Base-by-base conservation (phyloP, 2,113 vertebrate species). In the Semnopithecus entellus region DNA sequence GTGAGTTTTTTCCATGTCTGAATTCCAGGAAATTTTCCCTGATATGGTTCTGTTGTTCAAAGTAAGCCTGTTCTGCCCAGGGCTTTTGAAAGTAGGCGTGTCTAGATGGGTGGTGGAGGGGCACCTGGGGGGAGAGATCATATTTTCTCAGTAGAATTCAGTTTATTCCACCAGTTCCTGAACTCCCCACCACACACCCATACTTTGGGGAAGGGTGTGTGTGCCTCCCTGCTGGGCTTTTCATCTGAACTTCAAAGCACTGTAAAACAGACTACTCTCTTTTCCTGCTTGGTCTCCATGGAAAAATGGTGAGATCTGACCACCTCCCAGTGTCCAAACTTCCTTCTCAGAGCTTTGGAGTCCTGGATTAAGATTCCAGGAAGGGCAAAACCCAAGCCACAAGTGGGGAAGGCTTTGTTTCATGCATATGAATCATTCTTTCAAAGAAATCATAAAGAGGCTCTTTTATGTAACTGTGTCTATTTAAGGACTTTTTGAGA, bases 1-100 rank as follows among this genome's bases (percentile, higher is more conserved):
- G 79, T 94, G 93, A 94, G 73, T 78, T 97, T 97, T 97, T 97
- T 97, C 97, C 97, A 96, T 95, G 97, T 96, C 97, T 93, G 80
- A 85, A 78, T 90, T 97, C 97, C 97, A 97, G 97, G 96, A 97
- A 96, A 87, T 40, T 90, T 91, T 52, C 76, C 45, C 73, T 87
- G 91, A 93, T 96, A 91, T 22, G 70, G 57, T 45, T 93, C 86
- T 97, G 87, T 93, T 98, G 96, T 97, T 95, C 23, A 88, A 80
- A 94, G 87, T 79, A 35, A 79, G 86, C 66, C 64, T 38, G 48
- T 86, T 91, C 95, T 32, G 50, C 45, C 79, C 80, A 96, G 76
- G 43, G 61, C 35, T 90, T 79, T 40, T 76, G 83, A 84, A 94
- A 89, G 50, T 20, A 75, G 82, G 61, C 38, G 12, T 88, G 73